phyloP scores from a whole-genome alignment of 2,113 vertebrate genomes.

The Tricholaema leucomelas region DNA sequence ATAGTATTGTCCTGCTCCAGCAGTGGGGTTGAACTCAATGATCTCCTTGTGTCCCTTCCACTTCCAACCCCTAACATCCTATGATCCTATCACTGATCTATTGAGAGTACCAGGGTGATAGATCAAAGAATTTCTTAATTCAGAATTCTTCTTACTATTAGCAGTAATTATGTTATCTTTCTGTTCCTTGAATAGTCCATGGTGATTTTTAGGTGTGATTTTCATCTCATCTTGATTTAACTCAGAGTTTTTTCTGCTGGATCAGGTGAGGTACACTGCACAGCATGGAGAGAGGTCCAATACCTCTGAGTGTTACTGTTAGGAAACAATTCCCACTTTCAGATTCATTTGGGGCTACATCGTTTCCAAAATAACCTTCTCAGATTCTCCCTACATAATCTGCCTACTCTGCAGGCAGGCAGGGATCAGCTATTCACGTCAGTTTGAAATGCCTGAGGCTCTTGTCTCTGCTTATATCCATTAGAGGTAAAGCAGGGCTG shows the following conservation, averaged over 20 bases:
- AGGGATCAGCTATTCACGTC: slow-evolving; percentile 10
- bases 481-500: slow-evolving; percentile 61
- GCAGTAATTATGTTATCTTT: not conserved
- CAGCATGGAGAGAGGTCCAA: not conserved
- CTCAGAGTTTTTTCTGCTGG: not conserved
- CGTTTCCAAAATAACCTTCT: not conserved
- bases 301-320: not conserved
- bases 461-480: slow-evolving; percentile 64
- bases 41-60: too few species aligned
- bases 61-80: too few species aligned
- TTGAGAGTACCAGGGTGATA: not conserved
- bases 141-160: not conserved
- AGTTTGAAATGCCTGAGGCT: slow-evolving; percentile 48
- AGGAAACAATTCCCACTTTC: not conserved
- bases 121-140: not conserved
- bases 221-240: not conserved
- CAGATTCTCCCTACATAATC: not conserved
- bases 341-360: not conserved
- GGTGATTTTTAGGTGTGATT: not conserved
- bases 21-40: too few species aligned
- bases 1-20: too few species aligned
- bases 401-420: not conserved
- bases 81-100: too few species aligned
- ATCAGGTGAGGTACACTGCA: not conserved
- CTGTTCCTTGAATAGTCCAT: not conserved